Evolutionary conservation across 1,140 invertebrate genomes (phyloP), one percentile per base, ranked within the genome.

Genomic region (Drosophila mojavensis): DNA sequence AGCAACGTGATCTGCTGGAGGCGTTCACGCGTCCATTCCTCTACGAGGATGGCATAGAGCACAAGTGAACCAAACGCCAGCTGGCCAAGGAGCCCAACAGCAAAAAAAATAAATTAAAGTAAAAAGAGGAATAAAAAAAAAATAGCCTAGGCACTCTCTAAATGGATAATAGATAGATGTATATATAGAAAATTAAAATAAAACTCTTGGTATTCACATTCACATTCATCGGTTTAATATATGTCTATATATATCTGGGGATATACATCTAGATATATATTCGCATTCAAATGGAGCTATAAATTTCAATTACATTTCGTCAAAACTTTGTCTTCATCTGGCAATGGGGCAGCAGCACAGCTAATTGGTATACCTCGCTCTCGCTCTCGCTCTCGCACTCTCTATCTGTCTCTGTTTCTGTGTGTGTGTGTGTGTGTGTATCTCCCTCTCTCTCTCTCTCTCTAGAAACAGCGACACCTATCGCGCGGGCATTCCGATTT

Each of bases 391-490:
- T 59, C 58, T 51, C 43, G 13, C 54, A 26, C 64, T 17, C 20
- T 41, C n/a, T 55, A 30, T 58, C 26, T 56, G 7, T 63, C 43
- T 62, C 50, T 13, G 24, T 7, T 1, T 53, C 11, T 28, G 24
- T 28, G 5, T n/a, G 24, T 26, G 48, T 51, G 33, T 30, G 28
- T 30, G 28, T 5, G 3, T 6, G n/a, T 20, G 20, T 47, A 3
- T 9, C 43, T 3, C 7, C 20, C 20, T 39, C 30, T 45, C 41
- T 56, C 3, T 48, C 33, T 45, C 41, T 65, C 4, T 45, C 33
- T 45, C 58, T 92, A 94, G 71, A 95, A 96, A 91, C 97, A 97
- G 68, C 93, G 93, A 81, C 97, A 97, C 84, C 95, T 94, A 75
- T 96, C 92, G 28, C 92, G 92, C 3, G 96, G 96, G 88, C 97